Evolutionary conservation across 2,888 invertebrate genomes (phyloP), one percentile per base, ranked within the genome.

Genomic region (Drosophila subsilvestris): DNA sequence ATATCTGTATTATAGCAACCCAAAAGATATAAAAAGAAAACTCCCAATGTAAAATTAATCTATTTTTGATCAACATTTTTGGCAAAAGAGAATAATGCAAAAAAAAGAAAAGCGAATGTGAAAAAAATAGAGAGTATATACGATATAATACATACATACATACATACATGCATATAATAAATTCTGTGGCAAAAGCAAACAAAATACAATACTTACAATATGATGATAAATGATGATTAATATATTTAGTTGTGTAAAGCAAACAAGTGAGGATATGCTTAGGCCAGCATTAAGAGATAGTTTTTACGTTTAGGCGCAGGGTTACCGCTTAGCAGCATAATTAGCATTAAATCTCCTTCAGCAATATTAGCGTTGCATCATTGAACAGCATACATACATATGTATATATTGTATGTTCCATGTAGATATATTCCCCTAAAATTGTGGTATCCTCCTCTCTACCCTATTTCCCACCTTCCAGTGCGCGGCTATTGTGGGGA

Each of bases 61-160:
- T 83, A 83, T 83, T 83, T 83, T 83, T 87, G 79, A 83, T 81
- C 84, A 76, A 76, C 60, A 61, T 81, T 79, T 79, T 86, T 86
- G 81, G 71, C 72, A 56, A 66, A 63, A 32, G 32, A 14, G 32
- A 9, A 32, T 32, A 32, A 32, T 14, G 49, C 67, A 18, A 50
- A 63, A 42, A 51, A 27, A 79, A 81, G 85, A 51, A 27, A 79
- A 81, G 85, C 70, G 79, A 80, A 56, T 83, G 63, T 73, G 37
- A 61, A 56, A 17, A 25, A 18, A 50, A 63, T 44, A 51, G 42
- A 48, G 37, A 37, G 37, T 18, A 32, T n/a, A 32, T 18, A 59
- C 42, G 48, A 61, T 22, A 63, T 37, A 71, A 62, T 73, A 66
- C n/a, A n/a, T n/a, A n/a, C n/a, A 43, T 12, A 54, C 45, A 49